Evolutionary conservation across 2,113 vertebrate species (phyloP).

Genomic region (Megalops atlanticus): DNA sequence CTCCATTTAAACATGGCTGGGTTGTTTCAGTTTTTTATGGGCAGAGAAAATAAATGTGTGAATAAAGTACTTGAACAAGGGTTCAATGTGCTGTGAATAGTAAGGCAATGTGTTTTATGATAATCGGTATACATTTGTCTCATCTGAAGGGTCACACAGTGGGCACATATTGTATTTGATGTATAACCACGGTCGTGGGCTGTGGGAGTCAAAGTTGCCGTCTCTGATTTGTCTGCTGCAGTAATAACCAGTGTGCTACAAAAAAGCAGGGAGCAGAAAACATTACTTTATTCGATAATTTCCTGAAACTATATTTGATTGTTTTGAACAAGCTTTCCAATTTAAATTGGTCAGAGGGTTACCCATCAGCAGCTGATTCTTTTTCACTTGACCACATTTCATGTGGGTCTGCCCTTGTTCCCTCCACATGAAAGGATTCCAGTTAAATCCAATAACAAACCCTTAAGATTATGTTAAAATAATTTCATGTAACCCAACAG

Average conservation of each 20-base stretch:
- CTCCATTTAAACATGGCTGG: conserved; percentile 10
- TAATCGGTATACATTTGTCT: background rate
- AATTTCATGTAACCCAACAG: too few species aligned
- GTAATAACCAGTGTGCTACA: background rate
- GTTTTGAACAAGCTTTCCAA: too few species aligned
- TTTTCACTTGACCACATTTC: too few species aligned
- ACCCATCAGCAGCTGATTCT: too few species aligned
- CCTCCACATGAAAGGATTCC: too few species aligned
- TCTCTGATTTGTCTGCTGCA: background rate
- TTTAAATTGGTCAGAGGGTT: too few species aligned
- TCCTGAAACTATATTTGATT: too few species aligned
- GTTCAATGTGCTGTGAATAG: background rate
- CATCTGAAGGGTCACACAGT: background rate
- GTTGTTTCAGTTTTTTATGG: conserved; percentile 8
- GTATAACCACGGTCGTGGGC: background rate
- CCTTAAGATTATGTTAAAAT: too few species aligned
- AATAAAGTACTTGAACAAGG: background rate
- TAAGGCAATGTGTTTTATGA: background rate
- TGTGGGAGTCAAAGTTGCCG: too few species aligned
- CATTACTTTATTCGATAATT: background rate
- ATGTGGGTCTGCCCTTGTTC: too few species aligned
- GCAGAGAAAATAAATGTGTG: background rate
- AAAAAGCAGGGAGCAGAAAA: background rate
- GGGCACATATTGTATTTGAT: background rate
- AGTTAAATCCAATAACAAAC: too few species aligned